phyloP scores from a whole-genome alignment of 2,113 vertebrate genomes.

The Cavia aperea region DNA sequence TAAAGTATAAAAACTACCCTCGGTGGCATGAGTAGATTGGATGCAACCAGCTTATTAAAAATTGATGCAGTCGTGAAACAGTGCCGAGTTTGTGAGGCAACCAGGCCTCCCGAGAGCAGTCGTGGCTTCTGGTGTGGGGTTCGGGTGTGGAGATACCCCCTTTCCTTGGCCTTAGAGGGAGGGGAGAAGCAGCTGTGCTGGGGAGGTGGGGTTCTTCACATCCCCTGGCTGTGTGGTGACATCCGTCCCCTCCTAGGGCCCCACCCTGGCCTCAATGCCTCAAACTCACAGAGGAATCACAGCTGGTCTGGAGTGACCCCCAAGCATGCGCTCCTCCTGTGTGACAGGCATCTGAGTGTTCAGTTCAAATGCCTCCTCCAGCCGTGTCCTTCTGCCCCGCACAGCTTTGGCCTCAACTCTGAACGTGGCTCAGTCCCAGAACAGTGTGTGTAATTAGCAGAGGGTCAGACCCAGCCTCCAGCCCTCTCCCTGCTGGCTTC shows the following conservation, averaged over 20 bases:
- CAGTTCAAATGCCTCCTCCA: not conserved
- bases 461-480: constrained; percentile 19
- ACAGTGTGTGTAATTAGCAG: constrained; percentile 16
- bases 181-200: not conserved
- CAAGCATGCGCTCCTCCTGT: not conserved
- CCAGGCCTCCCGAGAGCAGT: not conserved
- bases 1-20: constrained; percentile 64
- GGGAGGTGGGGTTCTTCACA: accelerated
- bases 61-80: constrained; percentile 36
- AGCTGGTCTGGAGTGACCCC: not conserved
- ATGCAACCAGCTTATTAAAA: constrained; percentile 62
- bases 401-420: not conserved
- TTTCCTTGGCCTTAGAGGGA: not conserved
- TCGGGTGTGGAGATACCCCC: accelerated
- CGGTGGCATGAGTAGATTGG: constrained; percentile 31
- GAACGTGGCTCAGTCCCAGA: not conserved
- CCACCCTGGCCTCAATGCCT: not conserved
- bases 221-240: accelerated
- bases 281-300: not conserved
- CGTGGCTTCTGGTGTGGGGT: not conserved
- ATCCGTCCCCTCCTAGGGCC: not conserved
- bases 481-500: not conserved
- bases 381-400: not conserved
- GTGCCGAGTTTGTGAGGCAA: not conserved
- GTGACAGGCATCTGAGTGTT: accelerated